Conservation (phyloP, 2,113 vertebrate genomes). For the Manacus vitellinus region DNA sequence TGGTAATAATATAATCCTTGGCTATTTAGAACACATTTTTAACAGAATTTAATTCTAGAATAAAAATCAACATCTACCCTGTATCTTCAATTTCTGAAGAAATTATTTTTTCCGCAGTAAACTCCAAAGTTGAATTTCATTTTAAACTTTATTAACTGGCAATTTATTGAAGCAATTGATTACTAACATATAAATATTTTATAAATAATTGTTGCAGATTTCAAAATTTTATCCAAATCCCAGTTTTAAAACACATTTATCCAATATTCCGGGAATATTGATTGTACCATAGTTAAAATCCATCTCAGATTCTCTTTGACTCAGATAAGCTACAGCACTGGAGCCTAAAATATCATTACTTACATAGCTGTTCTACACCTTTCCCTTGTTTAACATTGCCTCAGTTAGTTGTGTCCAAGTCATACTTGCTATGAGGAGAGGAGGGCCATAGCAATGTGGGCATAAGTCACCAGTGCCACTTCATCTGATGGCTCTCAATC, state of each 20-base stretch:
- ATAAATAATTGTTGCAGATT: neutral
- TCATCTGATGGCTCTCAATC: neutral
- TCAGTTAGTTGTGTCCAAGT: neutral
- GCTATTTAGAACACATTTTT: neutral
- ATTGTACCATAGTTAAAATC: neutral
- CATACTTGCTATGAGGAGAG: neutral
- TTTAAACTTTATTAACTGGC: neutral
- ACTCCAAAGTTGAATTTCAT: neutral
- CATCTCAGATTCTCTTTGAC: neutral
- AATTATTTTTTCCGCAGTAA: neutral
- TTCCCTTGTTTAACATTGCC: neutral
- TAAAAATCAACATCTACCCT: neutral
- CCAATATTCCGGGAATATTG: neutral
- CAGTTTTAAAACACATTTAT: neutral
- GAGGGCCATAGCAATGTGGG: fast-evolving
- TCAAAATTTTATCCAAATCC: neutral
- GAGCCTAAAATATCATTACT: neutral
- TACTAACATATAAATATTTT: neutral
- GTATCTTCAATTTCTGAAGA: neutral
- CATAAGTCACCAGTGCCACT: neutral
- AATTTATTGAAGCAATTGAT: neutral
- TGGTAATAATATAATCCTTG: neutral
- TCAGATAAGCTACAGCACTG: neutral
- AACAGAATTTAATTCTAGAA: neutral
- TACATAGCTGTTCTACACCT: neutral